phyloP scores from a whole-genome alignment of 2,888 invertebrate species.

The Himalopsyche tibetana region DNA sequence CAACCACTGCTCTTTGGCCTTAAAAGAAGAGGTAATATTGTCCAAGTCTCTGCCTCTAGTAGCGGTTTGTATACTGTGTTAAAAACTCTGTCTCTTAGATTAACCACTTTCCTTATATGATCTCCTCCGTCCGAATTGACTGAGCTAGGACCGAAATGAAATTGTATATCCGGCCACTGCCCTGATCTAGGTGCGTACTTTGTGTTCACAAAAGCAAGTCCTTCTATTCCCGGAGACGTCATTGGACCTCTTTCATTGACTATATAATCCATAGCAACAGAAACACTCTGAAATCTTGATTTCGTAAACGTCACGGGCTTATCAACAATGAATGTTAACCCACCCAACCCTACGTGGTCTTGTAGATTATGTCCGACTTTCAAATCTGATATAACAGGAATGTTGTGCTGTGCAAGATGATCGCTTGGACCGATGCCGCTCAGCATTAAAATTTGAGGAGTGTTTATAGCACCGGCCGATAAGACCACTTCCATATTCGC shows the following conservation, averaged over 20 bases:
- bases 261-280: slow-evolving; percentile 89
- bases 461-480: slow-evolving; percentile 91
- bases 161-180: slow-evolving; percentile 91
- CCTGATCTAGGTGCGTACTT: slow-evolving; percentile 88
- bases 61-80: slow-evolving; percentile 91
- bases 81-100: slow-evolving; percentile 86
- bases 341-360: slow-evolving; percentile 92
- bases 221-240: slow-evolving; percentile 91
- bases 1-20: slow-evolving; percentile 92
- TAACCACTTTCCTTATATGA: slow-evolving; percentile 86
- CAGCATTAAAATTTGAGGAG: slow-evolving; percentile 93
- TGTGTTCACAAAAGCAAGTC: slow-evolving; percentile 90
- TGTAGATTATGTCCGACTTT: slow-evolving; percentile 91
- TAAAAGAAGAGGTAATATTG: slow-evolving; percentile 86
- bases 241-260: slow-evolving; percentile 88
- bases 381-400: slow-evolving; percentile 85
- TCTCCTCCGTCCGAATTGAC: slow-evolving; percentile 90
- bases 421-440: slow-evolving; percentile 91
- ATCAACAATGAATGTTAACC: slow-evolving; percentile 88
- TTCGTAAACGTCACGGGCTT: slow-evolving; percentile 88
- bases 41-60: slow-evolving; percentile 88
- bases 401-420: slow-evolving; percentile 83
- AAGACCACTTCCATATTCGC: slow-evolving; percentile 89
- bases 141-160: slow-evolving; percentile 91
- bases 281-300: slow-evolving; percentile 85